A percentile compares a stretch with the other conserved stretches of the same genome.
phyloP scores from a whole-genome alignment of 1,140 invertebrate species.

The Meteorus sp. region DNA sequence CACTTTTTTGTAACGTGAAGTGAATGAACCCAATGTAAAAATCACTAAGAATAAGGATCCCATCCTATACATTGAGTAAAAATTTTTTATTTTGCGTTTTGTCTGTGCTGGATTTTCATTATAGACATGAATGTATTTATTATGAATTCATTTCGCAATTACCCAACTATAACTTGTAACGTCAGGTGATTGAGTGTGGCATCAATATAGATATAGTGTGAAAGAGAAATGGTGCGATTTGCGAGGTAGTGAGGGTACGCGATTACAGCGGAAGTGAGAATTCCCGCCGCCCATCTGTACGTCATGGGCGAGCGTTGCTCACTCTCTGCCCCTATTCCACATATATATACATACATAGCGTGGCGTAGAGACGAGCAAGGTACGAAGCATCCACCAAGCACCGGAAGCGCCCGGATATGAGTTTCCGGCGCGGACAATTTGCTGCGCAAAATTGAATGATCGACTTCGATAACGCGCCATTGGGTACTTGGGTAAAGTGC shows the following conservation, averaged over 20 bases:
- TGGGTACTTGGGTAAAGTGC: constrained; percentile 17
- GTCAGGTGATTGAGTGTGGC: not conserved
- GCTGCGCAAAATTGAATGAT: constrained; percentile 57
- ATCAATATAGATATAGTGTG: not conserved
- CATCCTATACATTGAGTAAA: too few species aligned
- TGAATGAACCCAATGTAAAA: too few species aligned
- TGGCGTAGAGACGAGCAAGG: constrained; percentile 3
- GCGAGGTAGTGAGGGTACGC: not conserved
- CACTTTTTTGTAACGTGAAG: too few species aligned
- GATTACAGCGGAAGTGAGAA: constrained; percentile 45
- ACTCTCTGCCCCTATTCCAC: too few species aligned
- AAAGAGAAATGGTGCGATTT: not conserved
- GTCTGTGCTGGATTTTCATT: too few species aligned
- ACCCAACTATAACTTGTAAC: not conserved
- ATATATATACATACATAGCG: too few species aligned
- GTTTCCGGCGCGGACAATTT: constrained; percentile 60
- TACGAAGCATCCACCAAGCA: constrained; percentile 36
- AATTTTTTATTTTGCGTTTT: too few species aligned
- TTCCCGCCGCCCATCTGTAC: constrained; percentile 46
- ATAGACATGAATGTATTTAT: not conserved
- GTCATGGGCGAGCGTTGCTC: too few species aligned
- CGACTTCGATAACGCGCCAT: constrained; percentile 50
- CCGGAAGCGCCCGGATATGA: constrained; percentile 60
- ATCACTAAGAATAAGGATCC: too few species aligned
- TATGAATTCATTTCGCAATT: too few species aligned